A percentile compares a stretch with the other conserved stretches of the same genome.
Conservation (phyloP, 2,113 vertebrate genomes). For the Kobus ellipsiprymnus region DNA sequence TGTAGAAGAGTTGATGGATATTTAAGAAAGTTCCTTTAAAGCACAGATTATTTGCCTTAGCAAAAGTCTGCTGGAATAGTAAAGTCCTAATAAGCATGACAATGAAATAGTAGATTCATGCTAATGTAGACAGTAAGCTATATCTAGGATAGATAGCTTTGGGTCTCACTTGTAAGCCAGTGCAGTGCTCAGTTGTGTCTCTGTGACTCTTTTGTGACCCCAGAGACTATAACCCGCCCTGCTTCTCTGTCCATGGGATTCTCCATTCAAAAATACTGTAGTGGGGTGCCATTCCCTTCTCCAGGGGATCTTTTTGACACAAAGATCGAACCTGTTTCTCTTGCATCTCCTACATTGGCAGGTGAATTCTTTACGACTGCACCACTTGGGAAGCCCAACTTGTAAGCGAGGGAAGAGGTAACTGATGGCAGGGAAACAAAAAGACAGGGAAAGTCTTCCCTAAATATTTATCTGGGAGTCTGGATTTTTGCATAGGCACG, state of each 20-base stretch:
- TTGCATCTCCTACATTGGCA: background rate
- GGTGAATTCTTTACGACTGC: background rate
- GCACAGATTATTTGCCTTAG: background rate
- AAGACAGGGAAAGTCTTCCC: background rate
- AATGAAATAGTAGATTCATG: background rate
- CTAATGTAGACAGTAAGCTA: background rate
- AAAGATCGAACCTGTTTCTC: accelerated
- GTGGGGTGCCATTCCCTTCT: background rate
- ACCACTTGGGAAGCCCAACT: background rate
- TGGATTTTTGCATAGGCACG: background rate
- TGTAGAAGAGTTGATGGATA: background rate
- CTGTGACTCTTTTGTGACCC: background rate
- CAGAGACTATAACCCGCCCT: accelerated
- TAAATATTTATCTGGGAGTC: background rate
- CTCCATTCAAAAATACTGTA: background rate
- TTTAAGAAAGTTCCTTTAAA: background rate
- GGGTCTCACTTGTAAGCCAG: background rate
- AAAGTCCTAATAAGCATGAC: accelerated
- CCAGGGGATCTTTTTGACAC: background rate
- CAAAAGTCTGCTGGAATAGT: background rate
- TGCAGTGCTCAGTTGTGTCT: background rate
- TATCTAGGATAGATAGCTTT: background rate
- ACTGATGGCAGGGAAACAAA: background rate
- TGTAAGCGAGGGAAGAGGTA: background rate
- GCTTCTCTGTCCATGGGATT: background rate